Evolutionary conservation across 2,797 vertebrate species (phyloP).

Genomic region (Poliocrania exsul): DNA sequence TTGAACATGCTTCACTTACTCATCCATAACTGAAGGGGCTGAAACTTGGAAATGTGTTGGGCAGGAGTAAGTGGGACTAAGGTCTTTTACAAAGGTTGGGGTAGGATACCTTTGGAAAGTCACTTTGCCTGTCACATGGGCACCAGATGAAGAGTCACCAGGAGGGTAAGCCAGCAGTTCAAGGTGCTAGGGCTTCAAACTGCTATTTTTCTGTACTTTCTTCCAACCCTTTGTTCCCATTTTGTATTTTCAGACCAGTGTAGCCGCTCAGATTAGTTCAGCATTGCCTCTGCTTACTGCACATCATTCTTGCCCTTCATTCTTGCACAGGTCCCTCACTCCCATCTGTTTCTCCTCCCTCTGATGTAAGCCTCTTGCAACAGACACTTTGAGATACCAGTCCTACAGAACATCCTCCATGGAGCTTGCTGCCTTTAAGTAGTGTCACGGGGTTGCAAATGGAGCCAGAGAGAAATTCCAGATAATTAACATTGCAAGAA

Average conservation of each 20-base stretch:
- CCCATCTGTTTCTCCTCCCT: background rate
- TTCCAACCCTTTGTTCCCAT: background rate
- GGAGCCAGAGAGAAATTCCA: background rate
- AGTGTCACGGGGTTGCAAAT: background rate
- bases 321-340: background rate
- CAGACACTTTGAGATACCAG: background rate
- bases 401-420: background rate
- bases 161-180: background rate
- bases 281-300: background rate
- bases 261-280: background rate
- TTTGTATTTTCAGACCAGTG: conserved; percentile 5
- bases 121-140: background rate
- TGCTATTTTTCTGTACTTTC: background rate
- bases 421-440: background rate
- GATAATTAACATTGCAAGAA: conserved; percentile 1
- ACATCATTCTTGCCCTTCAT: background rate
- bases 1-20: background rate
- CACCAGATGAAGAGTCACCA: background rate
- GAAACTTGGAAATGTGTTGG: background rate
- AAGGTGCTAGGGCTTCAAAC: background rate
- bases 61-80: background rate
- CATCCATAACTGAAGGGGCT: background rate
- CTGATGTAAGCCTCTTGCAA: background rate
- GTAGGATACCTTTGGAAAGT: background rate
- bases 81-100: background rate